Base-by-base conservation (phyloP, 2,888 invertebrate genomes). In the Acanthosepion esculentum region DNA sequence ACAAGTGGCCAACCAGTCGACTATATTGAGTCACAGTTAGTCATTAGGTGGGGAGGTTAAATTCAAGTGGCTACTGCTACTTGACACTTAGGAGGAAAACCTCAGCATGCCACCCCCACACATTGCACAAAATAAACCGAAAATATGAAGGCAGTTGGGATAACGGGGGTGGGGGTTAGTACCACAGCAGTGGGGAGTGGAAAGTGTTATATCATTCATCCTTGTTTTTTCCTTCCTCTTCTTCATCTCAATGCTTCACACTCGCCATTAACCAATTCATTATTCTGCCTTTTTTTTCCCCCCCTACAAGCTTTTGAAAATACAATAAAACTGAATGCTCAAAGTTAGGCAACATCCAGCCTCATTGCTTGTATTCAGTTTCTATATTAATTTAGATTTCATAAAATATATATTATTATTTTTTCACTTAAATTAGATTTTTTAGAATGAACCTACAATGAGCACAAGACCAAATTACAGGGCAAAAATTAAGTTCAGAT, bases 11-110 rank as follows among this genome's bases (percentile, higher is more conserved):
- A n/a, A n/a, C 78, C 7, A 78, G 78, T n/a, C 78, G 78, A 78
- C 78, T 78, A 78, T 78, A 78, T 78, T 78, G 78, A 78, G 78
- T 78, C 78, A 78, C 78, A 78, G 33, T n/a, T 78, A 78, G 78
- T 78, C 78, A 78, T 78, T 78, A 78, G 78, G 78, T 78, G 15
- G 78, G 78, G 78, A 78, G 78, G 78, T 78, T 78, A 78, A n/a
- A 78, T 78, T 78, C 78, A 78, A 78, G 78, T 78, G 78, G 78
- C 78, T 78, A 78, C 78, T n/a, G 78, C 33, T 33, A 78, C 78
- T 78, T 78, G 78, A 78, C 33, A 78, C n/a, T 78, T 18, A 78
- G 78, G 78, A 78, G n/a, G 78, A 15, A n/a, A 78, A 78, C 10
- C n/a, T n/a, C 78, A n/a, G 18, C n/a, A 33, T 78, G n/a, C 78